These are phyloP conservation scores for Cheilinus undulatus DNA, from an alignment of 2,113 vertebrate genomes.

Conservation along the genomic window DNA sequence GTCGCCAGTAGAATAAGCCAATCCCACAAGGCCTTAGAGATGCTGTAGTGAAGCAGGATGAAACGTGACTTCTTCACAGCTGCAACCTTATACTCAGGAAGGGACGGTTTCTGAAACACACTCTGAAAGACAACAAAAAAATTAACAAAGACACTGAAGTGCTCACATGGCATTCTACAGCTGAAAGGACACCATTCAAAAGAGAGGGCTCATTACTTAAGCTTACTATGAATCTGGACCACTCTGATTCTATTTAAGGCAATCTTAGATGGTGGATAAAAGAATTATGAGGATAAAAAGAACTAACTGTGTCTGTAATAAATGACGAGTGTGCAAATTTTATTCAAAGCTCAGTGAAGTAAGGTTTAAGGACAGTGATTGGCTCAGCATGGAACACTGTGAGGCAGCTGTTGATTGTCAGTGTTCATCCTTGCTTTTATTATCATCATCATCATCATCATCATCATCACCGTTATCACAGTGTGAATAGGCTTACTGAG, in stretches of 20 bases:
- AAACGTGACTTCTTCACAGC: conserved; percentile 93
- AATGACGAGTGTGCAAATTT: neutral
- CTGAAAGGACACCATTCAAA: neutral
- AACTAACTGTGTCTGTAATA: neutral
- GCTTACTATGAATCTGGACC: neutral
- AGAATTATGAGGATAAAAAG: neutral
- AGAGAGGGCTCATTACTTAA: neutral
- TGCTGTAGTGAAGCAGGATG: conserved; percentile 96
- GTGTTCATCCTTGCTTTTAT: no score
- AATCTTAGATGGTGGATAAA: neutral
- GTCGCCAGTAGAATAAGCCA: conserved; percentile 96
- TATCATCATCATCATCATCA: no score
- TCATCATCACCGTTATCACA: no score
- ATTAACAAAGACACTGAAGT: neutral
- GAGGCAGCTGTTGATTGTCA: no score
- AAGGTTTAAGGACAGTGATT: neutral
- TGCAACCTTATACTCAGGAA: conserved; percentile 96
- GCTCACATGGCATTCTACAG: neutral
- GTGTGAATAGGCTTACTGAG: no score
- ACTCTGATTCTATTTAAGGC: neutral
- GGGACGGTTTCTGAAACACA: conserved; percentile 90
- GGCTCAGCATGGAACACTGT: conserved; percentile 23
- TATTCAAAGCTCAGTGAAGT: neutral
- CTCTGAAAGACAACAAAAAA: conserved; percentile 77
- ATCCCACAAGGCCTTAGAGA: conserved; percentile 96